phyloP scores from a whole-genome alignment of 1,140 invertebrate genomes.

The Brachionus manjavacas region DNA sequence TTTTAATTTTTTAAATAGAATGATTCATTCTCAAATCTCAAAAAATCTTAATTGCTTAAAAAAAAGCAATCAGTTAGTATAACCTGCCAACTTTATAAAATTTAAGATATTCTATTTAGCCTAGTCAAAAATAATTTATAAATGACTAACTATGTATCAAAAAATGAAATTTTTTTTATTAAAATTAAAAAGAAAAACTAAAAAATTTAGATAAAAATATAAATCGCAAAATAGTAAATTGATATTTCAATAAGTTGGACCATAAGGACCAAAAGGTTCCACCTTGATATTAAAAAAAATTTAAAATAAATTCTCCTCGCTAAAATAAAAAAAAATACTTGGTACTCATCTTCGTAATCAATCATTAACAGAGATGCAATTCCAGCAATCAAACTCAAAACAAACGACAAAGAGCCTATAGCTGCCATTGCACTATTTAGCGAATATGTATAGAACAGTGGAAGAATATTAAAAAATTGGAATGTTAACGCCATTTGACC shows the following conservation, averaged over 20 bases:
- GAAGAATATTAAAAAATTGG: neutral
- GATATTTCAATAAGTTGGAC: neutral
- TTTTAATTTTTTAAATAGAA: no score
- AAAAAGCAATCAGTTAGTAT: no score
- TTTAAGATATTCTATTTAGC: no score
- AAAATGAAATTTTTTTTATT: no score
- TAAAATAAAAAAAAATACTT: neutral
- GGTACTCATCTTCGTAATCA: neutral
- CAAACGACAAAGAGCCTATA: neutral
- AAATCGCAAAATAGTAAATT: neutral
- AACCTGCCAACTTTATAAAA: no score
- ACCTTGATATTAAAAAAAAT: neutral
- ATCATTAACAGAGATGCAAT: neutral
- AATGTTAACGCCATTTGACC: neutral
- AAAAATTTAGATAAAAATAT: neutral
- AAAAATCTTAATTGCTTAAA: no score
- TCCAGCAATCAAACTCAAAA: neutral
- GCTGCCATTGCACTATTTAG: neutral
- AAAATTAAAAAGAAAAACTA: no score
- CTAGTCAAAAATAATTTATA: no score
- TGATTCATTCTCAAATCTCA: no score
- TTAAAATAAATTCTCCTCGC: no score
- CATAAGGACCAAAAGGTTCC: neutral
- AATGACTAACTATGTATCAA: no score
- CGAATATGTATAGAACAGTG: neutral